Conservation (phyloP, 1,140 invertebrate species). For the Diabrotica undecimpunctata region DNA sequence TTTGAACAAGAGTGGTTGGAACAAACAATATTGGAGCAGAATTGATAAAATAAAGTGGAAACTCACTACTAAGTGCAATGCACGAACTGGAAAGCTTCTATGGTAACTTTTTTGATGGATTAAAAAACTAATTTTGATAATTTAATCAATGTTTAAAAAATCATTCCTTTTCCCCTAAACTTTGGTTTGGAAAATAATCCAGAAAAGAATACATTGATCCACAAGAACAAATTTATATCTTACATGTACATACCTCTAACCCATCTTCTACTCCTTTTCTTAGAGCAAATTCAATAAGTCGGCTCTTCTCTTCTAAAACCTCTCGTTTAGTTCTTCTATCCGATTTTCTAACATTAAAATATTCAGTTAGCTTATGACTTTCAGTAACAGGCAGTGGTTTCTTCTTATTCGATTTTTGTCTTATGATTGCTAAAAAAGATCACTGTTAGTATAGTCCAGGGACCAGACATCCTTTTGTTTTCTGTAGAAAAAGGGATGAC, state of each 20-base stretch:
- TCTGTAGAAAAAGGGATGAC: too few species aligned
- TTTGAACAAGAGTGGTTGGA: too few species aligned
- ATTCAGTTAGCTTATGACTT: slow-evolving; percentile 67
- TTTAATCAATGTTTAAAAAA: too few species aligned
- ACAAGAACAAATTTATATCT: too few species aligned
- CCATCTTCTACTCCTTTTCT: slow-evolving; percentile 77
- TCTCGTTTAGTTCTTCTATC: slow-evolving; percentile 79
- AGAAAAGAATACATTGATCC: too few species aligned
- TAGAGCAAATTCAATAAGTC: slow-evolving; percentile 73
- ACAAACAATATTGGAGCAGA: too few species aligned
- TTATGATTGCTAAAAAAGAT: slow-evolving; percentile 9
- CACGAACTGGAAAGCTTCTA: too few species aligned
- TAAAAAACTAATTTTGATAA: background rate
- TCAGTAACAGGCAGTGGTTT: background rate
- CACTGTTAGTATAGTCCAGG: too few species aligned
- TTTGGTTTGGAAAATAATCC: too few species aligned
- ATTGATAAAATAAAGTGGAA: too few species aligned
- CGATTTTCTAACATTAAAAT: slow-evolving; percentile 86
- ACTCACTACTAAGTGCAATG: too few species aligned
- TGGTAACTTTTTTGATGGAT: background rate
- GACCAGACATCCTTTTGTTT: background rate
- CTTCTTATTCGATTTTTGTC: slow-evolving; percentile 7
- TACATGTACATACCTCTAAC: slow-evolving; percentile 59
- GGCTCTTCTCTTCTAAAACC: slow-evolving; percentile 80
- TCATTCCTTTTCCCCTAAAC: too few species aligned